Conservation (phyloP, 2,888 invertebrate species). For the Microctonus aethiopoides region DNA sequence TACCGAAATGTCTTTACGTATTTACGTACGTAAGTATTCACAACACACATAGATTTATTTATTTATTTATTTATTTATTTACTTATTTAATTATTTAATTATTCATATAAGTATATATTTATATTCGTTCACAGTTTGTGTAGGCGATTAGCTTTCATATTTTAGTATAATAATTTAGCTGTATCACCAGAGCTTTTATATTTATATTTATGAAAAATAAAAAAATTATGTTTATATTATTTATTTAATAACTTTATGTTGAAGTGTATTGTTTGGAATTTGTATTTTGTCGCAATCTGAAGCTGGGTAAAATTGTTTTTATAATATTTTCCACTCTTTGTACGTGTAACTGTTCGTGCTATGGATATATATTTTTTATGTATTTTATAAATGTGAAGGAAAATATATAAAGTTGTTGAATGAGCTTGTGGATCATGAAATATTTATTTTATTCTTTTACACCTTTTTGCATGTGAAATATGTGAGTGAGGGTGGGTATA, state of each 20-base stretch:
- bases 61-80: constrained; percentile 19
- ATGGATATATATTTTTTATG: background rate
- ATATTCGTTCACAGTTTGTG: background rate
- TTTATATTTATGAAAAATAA: too few relatives aligned
- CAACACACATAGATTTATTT: constrained; percentile 7
- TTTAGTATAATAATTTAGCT: background rate
- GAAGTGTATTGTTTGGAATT: background rate
- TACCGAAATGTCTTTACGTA: background rate
- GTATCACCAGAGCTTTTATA: background rate
- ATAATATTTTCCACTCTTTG: background rate
- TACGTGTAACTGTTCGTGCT: background rate
- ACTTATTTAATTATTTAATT: background rate
- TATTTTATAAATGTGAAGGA: background rate
- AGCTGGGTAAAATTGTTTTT: background rate
- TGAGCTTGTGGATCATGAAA: constrained; percentile 7
- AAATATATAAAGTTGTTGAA: background rate
- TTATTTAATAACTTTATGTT: background rate
- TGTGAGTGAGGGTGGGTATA: background rate
- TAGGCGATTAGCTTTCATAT: background rate
- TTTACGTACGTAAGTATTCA: background rate
- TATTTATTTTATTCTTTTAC: background rate
- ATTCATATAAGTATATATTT: background rate
- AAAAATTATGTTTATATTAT: too few relatives aligned
- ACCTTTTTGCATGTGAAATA: background rate
- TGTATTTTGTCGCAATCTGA: background rate